Base-by-base conservation (phyloP, 2,888 invertebrate genomes). In the Pheosia gnoma region DNA sequence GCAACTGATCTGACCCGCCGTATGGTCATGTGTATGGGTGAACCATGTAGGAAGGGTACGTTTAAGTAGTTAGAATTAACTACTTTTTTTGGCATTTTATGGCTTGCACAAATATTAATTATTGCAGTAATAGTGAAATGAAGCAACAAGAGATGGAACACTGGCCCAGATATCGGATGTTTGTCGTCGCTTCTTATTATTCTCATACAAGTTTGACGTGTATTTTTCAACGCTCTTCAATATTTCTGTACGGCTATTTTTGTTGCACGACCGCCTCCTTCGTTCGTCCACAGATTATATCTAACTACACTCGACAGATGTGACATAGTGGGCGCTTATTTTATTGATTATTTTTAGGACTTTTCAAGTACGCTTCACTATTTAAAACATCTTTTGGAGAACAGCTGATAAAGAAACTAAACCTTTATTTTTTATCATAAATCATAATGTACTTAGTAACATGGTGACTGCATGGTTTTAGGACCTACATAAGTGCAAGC, bases 181-280 rank as follows among this genome's bases (percentile, higher is more conserved):
- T 83, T 88, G 87, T 90, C 89, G 82, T 82, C 87, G 79, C 79
- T 68, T 86, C 83, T 85, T 87, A 89, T 88, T 86, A 88, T 86
- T 87, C 85, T 86, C 83, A 83, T 86, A 79, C 79, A 75, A 81
- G 85, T 88, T 89, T 90, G 90, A 91, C 90, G 85, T 86, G 85
- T 90, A 89, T 90, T 90, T 91, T 90, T 92, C 90, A 90, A 91
- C 89, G 83, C 86, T 83, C 85, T 84, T 91, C 89, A 92, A 91
- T 93, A 92, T 91, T 91, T 91, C 90, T 81, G 82, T 85, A 79
- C 80, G 76, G 79, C 85, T 93, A 93, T 92, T 93, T 91, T 85
- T 59, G 88, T 85, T 76, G 77, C 81, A 67, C 79, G 83, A 81
- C 83, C 85, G 86, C 86, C 84, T 82, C 78, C 79, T 82, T 84